Conservation (phyloP, 2,888 invertebrate genomes). For the Disparrhopalites patrizii region DNA sequence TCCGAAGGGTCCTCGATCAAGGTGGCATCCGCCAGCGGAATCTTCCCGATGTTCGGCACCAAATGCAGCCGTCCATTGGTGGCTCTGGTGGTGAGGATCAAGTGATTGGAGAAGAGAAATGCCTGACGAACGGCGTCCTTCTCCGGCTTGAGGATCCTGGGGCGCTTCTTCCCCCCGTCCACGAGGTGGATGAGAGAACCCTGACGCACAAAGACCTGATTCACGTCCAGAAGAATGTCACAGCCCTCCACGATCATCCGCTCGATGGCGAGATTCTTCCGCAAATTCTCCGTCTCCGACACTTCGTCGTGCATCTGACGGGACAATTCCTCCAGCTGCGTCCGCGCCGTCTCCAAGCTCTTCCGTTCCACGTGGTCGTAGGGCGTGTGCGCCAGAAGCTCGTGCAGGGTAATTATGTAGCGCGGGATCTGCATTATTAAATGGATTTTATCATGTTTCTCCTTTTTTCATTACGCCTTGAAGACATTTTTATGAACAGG, state of each 20-base stretch:
- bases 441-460: too few species aligned
- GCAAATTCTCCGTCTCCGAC: constrained; percentile 85
- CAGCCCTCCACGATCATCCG: constrained; percentile 92
- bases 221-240: constrained; percentile 85
- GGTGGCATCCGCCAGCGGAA: constrained; percentile 76
- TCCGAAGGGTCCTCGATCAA: constrained; percentile 80
- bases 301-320: constrained; percentile 71
- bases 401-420: constrained; percentile 86
- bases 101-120: constrained; percentile 85
- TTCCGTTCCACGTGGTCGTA: constrained; percentile 87
- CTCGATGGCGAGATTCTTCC: constrained; percentile 87
- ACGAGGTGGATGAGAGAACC: constrained; percentile 55
- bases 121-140: constrained; percentile 74
- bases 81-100: constrained; percentile 75
- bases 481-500: too few species aligned
- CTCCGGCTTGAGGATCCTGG: constrained; percentile 62
- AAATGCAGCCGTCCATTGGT: constrained; percentile 82
- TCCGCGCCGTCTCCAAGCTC: constrained; percentile 79
- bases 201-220: constrained; percentile 89
- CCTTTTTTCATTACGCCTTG: too few species aligned
- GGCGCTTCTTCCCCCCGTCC: constrained; percentile 53
- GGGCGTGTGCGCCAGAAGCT: constrained; percentile 84
- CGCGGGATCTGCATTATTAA: constrained; percentile 66
- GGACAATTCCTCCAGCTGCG: constrained; percentile 79
- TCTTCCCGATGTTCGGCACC: constrained; percentile 71